Evolutionary conservation across 2,888 invertebrate species (phyloP).

Genomic region (Xestia c-nigrum): DNA sequence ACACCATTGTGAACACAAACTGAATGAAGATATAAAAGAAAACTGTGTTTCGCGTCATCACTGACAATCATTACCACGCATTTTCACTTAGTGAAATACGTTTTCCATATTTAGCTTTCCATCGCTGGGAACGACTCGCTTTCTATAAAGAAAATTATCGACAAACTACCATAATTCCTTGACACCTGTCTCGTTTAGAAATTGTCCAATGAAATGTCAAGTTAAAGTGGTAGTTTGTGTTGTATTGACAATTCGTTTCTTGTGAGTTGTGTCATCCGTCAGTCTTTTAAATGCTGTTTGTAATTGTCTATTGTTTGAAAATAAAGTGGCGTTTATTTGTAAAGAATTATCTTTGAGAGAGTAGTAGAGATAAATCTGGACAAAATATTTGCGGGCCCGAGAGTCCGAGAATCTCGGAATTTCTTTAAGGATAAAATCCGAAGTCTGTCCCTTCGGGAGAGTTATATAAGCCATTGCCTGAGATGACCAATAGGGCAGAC

Average conservation of each 20-base stretch:
- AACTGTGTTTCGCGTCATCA: slow-evolving; percentile 40
- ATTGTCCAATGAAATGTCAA: slow-evolving; percentile 41
- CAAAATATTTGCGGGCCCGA: background rate
- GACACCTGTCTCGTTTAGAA: slow-evolving; percentile 54
- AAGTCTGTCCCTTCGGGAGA: background rate
- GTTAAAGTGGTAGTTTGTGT: slow-evolving; percentile 45
- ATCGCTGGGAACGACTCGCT: slow-evolving; percentile 80
- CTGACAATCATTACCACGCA: slow-evolving; percentile 66
- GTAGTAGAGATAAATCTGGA: background rate
- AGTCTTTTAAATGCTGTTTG: slow-evolving; percentile 70
- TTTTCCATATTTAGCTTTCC: slow-evolving; percentile 80
- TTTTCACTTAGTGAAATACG: slow-evolving; percentile 80
- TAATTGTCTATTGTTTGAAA: slow-evolving; percentile 76
- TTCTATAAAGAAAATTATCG: slow-evolving; percentile 79
- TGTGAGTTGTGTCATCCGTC: slow-evolving; percentile 66
- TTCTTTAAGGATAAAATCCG: background rate
- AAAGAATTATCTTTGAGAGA: slow-evolving; percentile 48
- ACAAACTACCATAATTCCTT: slow-evolving; percentile 59
- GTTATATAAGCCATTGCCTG: background rate
- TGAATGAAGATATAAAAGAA: slow-evolving; percentile 42
- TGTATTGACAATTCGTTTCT: slow-evolving; percentile 78
- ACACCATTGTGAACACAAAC: slow-evolving; percentile 26
- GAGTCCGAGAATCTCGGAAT: background rate
- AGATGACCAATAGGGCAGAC: background rate
- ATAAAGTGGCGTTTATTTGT: slow-evolving; percentile 67